Conservation (phyloP, 1,140 invertebrate species). For the Mercenaria mercenaria region DNA sequence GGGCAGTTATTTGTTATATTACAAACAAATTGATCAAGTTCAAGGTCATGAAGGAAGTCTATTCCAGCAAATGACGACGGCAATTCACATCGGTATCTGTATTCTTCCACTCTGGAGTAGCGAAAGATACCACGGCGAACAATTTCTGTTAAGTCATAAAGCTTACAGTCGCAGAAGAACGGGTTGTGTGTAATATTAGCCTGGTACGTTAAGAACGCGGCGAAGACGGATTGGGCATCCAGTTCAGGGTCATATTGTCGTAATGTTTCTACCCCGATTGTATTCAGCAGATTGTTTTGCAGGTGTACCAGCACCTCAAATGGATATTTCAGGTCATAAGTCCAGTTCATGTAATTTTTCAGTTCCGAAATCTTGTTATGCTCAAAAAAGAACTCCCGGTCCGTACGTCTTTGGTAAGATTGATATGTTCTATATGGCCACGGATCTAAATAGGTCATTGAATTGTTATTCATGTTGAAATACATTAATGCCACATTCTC, state of each 20-base stretch:
- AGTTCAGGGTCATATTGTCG: background rate
- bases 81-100: background rate
- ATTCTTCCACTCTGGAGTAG: constrained; percentile 34
- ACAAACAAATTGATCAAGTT: constrained; percentile 14
- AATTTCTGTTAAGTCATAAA: background rate
- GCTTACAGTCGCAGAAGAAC: constrained; percentile 43
- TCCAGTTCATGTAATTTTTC: constrained; percentile 51
- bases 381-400: constrained; percentile 11
- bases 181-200: constrained; percentile 38
- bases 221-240: background rate
- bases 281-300: constrained; percentile 18
- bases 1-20: constrained; percentile 37
- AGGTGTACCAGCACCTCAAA: constrained; percentile 30
- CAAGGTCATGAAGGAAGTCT: constrained; percentile 47
- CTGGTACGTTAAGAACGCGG: constrained; percentile 22
- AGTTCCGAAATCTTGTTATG: constrained; percentile 21
- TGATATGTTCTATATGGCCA: constrained; percentile 42
- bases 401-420: background rate
- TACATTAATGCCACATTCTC: background rate
- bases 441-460: constrained; percentile 37
- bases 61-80: constrained; percentile 15
- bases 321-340: constrained; percentile 33
- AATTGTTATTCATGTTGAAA: constrained; percentile 44
- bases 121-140: background rate
- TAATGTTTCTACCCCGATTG: background rate